These are phyloP conservation scores for Hyphantria cunea DNA, from an alignment of 1,140 invertebrate species.

Conservation along the genomic window DNA sequence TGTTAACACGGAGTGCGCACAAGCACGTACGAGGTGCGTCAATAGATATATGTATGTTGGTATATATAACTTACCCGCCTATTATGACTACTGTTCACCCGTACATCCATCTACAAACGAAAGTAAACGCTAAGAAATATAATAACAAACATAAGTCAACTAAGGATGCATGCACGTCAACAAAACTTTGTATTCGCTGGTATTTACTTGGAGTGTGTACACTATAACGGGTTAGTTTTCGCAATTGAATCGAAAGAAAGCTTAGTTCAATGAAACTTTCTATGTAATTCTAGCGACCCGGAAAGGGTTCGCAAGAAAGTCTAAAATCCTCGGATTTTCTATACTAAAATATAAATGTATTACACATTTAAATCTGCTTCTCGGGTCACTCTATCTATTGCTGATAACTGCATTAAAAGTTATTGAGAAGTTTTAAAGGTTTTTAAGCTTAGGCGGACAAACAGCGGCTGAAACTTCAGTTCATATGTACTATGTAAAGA, in stretches of 20 bases:
- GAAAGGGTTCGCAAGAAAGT: no score
- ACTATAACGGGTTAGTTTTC: neutral
- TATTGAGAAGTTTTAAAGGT: no score
- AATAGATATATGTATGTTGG: slow-evolving; percentile 27
- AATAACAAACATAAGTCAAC: slow-evolving; percentile 49
- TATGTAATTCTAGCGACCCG: no score
- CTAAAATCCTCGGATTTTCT: no score
- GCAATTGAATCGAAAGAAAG: neutral
- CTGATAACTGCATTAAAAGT: no score
- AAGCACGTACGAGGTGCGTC: slow-evolving; percentile 14
- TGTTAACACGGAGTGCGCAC: slow-evolving; percentile 20
- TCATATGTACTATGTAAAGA: no score
- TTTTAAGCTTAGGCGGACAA: no score
- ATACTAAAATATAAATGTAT: no score
- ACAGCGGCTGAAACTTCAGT: no score
- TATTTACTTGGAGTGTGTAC: slow-evolving; percentile 1
- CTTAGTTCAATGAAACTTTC: no score
- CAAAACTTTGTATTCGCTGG: slow-evolving; percentile 3
- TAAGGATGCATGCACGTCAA: slow-evolving; percentile 23
- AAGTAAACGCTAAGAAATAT: slow-evolving; percentile 77
- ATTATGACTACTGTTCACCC: slow-evolving; percentile 81
- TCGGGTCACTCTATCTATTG: no score
- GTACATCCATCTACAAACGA: slow-evolving; percentile 82
- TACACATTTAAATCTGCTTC: no score
- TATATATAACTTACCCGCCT: slow-evolving; percentile 77